Conservation (phyloP, 2,888 invertebrate genomes). For the Dendrolimus houi region DNA sequence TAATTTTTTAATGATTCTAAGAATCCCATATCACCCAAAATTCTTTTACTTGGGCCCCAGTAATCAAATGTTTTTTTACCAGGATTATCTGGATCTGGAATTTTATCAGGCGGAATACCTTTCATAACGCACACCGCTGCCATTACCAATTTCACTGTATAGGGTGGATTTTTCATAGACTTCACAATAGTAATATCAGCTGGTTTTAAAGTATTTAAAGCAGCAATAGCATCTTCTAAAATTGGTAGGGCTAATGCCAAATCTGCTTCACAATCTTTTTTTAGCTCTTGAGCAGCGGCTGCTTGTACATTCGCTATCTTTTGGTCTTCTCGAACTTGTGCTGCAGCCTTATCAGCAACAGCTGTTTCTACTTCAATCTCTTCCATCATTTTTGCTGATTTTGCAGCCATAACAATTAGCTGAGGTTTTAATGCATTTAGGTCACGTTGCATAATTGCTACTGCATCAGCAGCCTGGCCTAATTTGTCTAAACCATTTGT, state of each 20-base stretch:
- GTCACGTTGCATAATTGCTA: conserved; percentile 85
- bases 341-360: conserved; percentile 86
- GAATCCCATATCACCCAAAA: conserved; percentile 89
- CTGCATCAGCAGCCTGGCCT: conserved; percentile 85
- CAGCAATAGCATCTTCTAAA: conserved; percentile 83
- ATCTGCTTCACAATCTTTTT: conserved; percentile 94
- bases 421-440: conserved; percentile 85
- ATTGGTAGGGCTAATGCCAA: conserved; percentile 91
- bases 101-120: conserved; percentile 84
- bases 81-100: conserved; percentile 81
- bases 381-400: conserved; percentile 84
- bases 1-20: conserved; percentile 84
- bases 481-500: conserved; percentile 86
- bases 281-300: conserved; percentile 87
- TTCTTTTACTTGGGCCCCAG: conserved; percentile 90
- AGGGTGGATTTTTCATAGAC: conserved; percentile 92
- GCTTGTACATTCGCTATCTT: conserved; percentile 92
- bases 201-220: conserved; percentile 90
- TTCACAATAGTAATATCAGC: conserved; percentile 90
- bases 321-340: conserved; percentile 90
- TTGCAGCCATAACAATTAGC: conserved; percentile 82
- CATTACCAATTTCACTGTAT: conserved; percentile 89
- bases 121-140: conserved; percentile 94
- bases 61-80: conserved; percentile 84
- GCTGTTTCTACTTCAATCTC: conserved; percentile 85